Evolutionary conservation across 1,140 invertebrate genomes (phyloP), one percentile per base, ranked within the genome.

Genomic region (Camponotus pennsylvanicus): DNA sequence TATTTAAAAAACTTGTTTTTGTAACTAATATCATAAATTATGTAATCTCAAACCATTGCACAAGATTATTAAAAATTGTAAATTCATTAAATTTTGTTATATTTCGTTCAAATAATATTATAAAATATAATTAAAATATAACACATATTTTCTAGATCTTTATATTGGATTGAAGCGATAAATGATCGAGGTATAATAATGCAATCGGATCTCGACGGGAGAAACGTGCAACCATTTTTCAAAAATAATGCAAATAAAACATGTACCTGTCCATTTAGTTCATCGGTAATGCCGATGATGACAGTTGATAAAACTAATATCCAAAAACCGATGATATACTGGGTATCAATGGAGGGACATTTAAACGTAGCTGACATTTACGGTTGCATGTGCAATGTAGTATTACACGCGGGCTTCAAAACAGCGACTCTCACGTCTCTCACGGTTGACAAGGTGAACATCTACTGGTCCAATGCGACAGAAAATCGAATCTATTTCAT

Each of bases 81-180:
- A 32, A 64, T 6, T 64, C 40, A 57, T 15, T 21, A 3, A 77
- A 15, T 59, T 15, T 27, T 73, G 42, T 21, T 71, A 34, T 37
- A 27, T 27, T 70, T 63, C 55, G 5, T 52, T 49, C 4, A 69
- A 83, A 83, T 37, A 49, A 59, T 71, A 57, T 63, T 4, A 40
- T 13, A 32, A 9, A 57, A 57, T 21, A 57, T 21, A 42, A 5
- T n/a, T 21, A 34, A 57, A 21, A 3, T 57, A 18, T 32, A 42
- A 76, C 63, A 52, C 4, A 78, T 84, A 76, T 69, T 78, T 95
- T 96, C 57, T 91, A 98, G 97, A 89, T 96, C 96, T 57, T 91
- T 98, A 52, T 97, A 97, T 89, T 98, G 97, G 97, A 96, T 97
- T 85, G 96, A 97, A 94, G 92, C 95, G 64, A 93, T 93, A 3